phyloP scores from a whole-genome alignment of 1,140 invertebrate species.

The Drosophila kanapiae region DNA sequence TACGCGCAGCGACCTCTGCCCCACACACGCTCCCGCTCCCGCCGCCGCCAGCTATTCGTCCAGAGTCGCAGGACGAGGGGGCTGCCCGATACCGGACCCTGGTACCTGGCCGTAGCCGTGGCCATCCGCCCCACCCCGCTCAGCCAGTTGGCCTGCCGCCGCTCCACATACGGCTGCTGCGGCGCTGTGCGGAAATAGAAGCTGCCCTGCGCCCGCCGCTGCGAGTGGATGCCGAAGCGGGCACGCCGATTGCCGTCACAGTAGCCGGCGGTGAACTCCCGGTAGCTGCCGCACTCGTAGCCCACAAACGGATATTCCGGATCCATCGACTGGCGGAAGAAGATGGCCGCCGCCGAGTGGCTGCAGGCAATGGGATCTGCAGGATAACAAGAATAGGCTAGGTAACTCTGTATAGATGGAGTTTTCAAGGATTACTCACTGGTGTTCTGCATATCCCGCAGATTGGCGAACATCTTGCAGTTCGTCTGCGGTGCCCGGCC shows the following conservation, averaged over 20 bases:
- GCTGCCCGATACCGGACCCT: not conserved
- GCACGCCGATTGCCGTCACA: conserved; percentile 64
- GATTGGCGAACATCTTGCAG: conserved; percentile 86
- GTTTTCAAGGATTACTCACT: conserved; percentile 39
- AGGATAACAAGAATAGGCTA: not conserved
- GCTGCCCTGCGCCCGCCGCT: conserved; percentile 53
- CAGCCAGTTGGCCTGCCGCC: conserved; percentile 29
- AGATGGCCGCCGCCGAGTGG: conserved; percentile 89
- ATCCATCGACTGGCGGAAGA: conserved; percentile 89
- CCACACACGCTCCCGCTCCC: conserved; percentile 8
- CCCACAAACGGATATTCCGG: conserved; percentile 87
- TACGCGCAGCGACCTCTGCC: not conserved
- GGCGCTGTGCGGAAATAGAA: conserved; percentile 73
- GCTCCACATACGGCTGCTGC: conserved; percentile 67
- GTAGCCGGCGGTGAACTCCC: conserved; percentile 86
- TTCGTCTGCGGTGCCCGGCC: conserved; percentile 92
- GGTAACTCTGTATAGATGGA: not conserved
- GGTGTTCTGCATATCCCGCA: conserved; percentile 73
- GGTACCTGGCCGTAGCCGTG: not conserved
- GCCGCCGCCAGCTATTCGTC: conserved; percentile 26
- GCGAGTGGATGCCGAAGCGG: conserved; percentile 80
- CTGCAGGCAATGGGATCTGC: conserved; percentile 89
- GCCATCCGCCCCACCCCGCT: conserved; percentile 29
- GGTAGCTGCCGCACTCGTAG: conserved; percentile 88
- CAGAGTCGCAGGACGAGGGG: conserved; percentile 30